Base-by-base conservation (phyloP, 2,113 vertebrate genomes). In the Microtus richardsoni region DNA sequence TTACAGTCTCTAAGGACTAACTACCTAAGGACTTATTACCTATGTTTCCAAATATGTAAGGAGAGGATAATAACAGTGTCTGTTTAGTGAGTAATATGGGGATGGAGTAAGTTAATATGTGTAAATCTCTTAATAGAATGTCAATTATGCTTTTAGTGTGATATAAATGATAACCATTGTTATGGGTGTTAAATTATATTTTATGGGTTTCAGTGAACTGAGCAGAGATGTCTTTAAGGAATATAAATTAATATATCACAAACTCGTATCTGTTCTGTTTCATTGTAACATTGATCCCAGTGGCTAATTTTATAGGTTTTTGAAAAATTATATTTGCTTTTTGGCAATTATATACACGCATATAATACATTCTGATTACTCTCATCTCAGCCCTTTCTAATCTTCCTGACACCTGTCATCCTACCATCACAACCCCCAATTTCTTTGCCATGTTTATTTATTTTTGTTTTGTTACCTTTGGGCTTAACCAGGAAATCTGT, bases 41-140 rank as follows among this genome's bases (percentile, higher is more conserved):
- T 83, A 2, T 36, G 39, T 74, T 28, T 94, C 71, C 17, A 88
- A 84, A 85, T 93, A 70, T 36, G 58, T 75, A 87, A 93, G n/a
- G 75, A 58, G 12, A 16, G 16, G 4, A 47, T 89, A 89, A 64
- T 87, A 89, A 91, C 7, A 47, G 2, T 86, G 71, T 85, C 13
- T 89, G n/a, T 88, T 91, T 28, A 80, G 28, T 66, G 33, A 14
- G 5, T 88, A 85, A 85, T 64, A 10, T 77, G 33, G 83, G 22
- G 11, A 26, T 89, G 60, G 93, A 89, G 54, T 91, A 79, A 86
- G n/a, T 94, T 91, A 95, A 89, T 89, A 75, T 41, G 88, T 85
- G 33, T 75, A 93, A 94, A 60, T 89, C 39, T 80, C 33, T 44
- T 28, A 84, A 26, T 79, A 79, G 80, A 96, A 91, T 54, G 36